These are phyloP conservation scores for Cabera pusaria DNA, from an alignment of 2,888 invertebrate genomes.

Conservation along the genomic window DNA sequence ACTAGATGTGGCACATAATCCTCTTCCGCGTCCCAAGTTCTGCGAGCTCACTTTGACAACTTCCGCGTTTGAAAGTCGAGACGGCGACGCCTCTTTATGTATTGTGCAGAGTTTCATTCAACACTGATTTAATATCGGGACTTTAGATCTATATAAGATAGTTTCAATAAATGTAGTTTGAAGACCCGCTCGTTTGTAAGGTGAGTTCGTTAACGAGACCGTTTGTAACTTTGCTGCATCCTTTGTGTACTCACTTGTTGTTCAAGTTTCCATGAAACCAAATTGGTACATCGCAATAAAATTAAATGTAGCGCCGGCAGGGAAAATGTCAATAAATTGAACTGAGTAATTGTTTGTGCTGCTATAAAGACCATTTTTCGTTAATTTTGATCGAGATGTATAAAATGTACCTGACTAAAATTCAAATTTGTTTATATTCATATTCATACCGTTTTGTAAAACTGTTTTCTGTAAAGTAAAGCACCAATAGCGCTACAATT, in stretches of 20 bases:
- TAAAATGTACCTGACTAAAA: too few relatives aligned
- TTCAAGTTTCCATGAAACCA: constrained; percentile 4
- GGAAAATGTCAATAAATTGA: too few relatives aligned
- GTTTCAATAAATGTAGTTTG: constrained; percentile 18
- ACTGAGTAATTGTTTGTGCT: too few relatives aligned
- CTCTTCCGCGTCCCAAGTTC: constrained; percentile 14
- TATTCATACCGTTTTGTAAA: too few relatives aligned
- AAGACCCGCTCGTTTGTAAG: constrained; percentile 19
- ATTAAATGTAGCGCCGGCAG: too few relatives aligned
- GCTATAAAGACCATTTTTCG: too few relatives aligned
- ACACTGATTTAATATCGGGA: constrained; percentile 14
- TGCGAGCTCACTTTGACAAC: constrained; percentile 21
- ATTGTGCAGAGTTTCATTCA: constrained; percentile 15
- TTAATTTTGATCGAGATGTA: too few relatives aligned
- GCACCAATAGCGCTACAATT: too few relatives aligned
- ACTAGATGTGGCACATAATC: constrained; percentile 24
- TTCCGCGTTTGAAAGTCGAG: constrained; percentile 20
- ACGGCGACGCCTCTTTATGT: constrained; percentile 14
- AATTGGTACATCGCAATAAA: constrained; percentile 1
- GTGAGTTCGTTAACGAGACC: constrained; percentile 15
- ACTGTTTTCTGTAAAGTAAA: too few relatives aligned
- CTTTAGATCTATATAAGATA: constrained; percentile 16
- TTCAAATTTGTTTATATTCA: too few relatives aligned
- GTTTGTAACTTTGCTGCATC: constrained; percentile 15
- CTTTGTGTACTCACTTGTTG: constrained; percentile 8